These are phyloP conservation scores for Phrynocephalus versicolor DNA, from an alignment of 2,113 vertebrate species.

Conservation along the genomic window DNA sequence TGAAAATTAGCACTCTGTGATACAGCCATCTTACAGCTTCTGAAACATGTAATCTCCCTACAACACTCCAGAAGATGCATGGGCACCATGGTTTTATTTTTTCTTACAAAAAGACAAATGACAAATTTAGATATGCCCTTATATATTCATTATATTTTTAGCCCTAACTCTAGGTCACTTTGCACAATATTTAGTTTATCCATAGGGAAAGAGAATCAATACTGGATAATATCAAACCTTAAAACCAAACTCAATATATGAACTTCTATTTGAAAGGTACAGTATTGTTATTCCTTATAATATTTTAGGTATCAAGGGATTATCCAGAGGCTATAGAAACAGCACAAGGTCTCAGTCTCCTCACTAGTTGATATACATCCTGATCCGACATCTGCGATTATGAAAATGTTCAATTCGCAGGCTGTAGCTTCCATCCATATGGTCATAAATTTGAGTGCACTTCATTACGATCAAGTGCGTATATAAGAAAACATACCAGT, in stretches of 20 bases:
- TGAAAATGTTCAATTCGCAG: not conserved
- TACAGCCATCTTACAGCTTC: constrained; percentile 27
- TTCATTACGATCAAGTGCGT: not conserved
- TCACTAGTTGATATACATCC: not conserved
- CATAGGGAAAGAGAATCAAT: not conserved
- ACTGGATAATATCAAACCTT: not conserved
- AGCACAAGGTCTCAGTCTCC: not conserved
- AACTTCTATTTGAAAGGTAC: not conserved
- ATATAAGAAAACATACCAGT: not conserved
- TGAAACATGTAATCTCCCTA: constrained; percentile 50
- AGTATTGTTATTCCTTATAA: not conserved
- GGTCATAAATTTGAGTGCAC: not conserved
- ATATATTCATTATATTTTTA: constrained; percentile 31
- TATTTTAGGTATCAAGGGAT: not conserved
- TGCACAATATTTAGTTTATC: not conserved
- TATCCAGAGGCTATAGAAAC: no score
- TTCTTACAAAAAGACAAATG: constrained; percentile 67
- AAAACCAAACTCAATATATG: not conserved
- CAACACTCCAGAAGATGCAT: constrained; percentile 54
- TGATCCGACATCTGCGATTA: not conserved
- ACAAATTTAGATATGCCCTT: constrained; percentile 61
- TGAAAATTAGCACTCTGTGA: constrained; percentile 37
- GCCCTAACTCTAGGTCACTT: not conserved
- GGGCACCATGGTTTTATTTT: constrained; percentile 65
- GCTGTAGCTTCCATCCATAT: not conserved